These are phyloP conservation scores for Sarcophaga caerulescens DNA, from an alignment of 2,888 invertebrate species.

Conservation along the genomic window DNA sequence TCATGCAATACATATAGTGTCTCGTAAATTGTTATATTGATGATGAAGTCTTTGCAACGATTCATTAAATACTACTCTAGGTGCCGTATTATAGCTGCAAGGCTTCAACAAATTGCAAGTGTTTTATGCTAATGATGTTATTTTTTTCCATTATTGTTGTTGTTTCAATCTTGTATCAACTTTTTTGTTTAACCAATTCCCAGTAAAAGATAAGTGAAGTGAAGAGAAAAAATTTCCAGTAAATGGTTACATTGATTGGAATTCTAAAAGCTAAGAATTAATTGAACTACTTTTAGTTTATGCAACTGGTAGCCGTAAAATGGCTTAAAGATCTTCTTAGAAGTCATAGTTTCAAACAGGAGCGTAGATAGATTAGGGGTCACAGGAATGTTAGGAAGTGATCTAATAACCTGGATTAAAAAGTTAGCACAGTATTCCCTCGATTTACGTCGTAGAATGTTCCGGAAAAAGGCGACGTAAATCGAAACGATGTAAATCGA, in stretches of 20 bases:
- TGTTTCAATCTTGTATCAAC: slow-evolving; percentile 2
- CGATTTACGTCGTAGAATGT: no score
- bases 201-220: slow-evolving; percentile 4
- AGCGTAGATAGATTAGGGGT: not conserved
- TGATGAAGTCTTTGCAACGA: slow-evolving; percentile 58
- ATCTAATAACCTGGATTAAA: no score
- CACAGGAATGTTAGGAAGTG: not conserved
- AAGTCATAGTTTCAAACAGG: slow-evolving; percentile 12
- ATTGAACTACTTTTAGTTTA: slow-evolving; percentile 66
- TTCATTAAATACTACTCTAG: slow-evolving; percentile 60
- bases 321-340: slow-evolving; percentile 12
- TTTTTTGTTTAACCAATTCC: slow-evolving; percentile 21
- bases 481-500: no score
- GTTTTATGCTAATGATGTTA: slow-evolving; percentile 66
- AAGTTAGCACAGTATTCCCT: no score
- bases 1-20: not conserved
- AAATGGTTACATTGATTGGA: slow-evolving; percentile 33
- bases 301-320: slow-evolving; percentile 59
- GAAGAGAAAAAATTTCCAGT: slow-evolving; percentile 3
- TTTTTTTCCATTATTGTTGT: not conserved
- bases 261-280: slow-evolving; percentile 62
- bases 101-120: slow-evolving; percentile 65
- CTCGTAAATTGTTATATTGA: slow-evolving; percentile 62
- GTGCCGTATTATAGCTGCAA: slow-evolving; percentile 56
- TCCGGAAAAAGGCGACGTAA: no score